Evolutionary conservation across 1,140 invertebrate species (phyloP).

Genomic region (Drosophila melanogaster): DNA sequence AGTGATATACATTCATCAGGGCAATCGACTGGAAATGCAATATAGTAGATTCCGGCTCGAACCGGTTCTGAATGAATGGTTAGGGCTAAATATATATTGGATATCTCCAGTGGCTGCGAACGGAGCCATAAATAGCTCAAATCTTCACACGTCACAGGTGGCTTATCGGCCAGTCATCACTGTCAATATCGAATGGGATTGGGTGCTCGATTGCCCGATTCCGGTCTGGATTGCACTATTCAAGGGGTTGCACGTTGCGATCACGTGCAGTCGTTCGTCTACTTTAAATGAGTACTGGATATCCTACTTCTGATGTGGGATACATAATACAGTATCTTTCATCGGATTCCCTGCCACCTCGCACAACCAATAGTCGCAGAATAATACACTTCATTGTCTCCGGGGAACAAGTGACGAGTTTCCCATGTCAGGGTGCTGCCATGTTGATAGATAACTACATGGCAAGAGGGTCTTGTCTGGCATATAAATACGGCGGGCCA

Average conservation of each 20-base stretch:
- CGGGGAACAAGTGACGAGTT: slow-evolving; percentile 58
- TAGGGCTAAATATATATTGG: slow-evolving; percentile 33
- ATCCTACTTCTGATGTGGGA: neutral
- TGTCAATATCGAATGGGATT: slow-evolving; percentile 51
- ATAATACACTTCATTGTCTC: neutral
- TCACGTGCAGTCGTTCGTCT: slow-evolving; percentile 43
- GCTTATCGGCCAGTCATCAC: slow-evolving; percentile 53
- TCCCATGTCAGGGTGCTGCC: slow-evolving; percentile 67
- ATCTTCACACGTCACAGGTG: slow-evolving; percentile 27
- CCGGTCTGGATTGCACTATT: slow-evolving; percentile 24
- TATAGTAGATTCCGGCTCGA: slow-evolving; percentile 1
- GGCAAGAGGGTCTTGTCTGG: slow-evolving; percentile 37
- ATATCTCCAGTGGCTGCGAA: slow-evolving; percentile 35
- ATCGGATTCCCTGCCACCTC: neutral
- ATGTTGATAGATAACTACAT: slow-evolving; percentile 50
- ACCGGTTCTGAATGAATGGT: slow-evolving; percentile 11
- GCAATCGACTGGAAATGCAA: slow-evolving; percentile 13
- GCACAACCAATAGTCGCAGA: neutral
- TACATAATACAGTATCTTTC: neutral
- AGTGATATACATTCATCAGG: neutral
- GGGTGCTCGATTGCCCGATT: slow-evolving; percentile 24
- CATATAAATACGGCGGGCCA: slow-evolving; percentile 56
- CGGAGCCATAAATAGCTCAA: slow-evolving; percentile 52
- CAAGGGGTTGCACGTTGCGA: slow-evolving; percentile 38
- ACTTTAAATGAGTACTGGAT: slow-evolving; percentile 1